Conservation (phyloP, 2,888 invertebrate species). For the Phaonia tiefii region DNA sequence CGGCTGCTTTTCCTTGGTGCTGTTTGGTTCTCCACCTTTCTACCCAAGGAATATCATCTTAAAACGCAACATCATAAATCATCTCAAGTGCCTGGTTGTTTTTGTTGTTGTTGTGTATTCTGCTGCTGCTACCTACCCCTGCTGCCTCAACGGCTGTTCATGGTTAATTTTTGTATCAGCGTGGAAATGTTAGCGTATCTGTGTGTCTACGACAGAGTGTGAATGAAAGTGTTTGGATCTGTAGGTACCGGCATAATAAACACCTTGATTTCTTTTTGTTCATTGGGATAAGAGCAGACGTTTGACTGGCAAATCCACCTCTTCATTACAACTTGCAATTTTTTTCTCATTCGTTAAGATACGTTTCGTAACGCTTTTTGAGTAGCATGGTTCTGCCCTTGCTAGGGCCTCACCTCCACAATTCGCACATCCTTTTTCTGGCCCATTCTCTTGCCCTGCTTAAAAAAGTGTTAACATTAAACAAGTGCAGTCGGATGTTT, state of each 20-base stretch:
- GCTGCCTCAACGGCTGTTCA: constrained; percentile 41
- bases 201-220: constrained; percentile 30
- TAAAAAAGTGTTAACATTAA: constrained; percentile 46
- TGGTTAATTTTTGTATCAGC: constrained; percentile 41
- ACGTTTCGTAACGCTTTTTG: constrained; percentile 16
- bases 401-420: constrained; percentile 1
- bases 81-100: constrained; percentile 73
- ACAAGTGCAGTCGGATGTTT: constrained; percentile 31
- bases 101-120: constrained; percentile 44
- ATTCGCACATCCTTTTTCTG: constrained; percentile 2
- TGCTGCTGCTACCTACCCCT: constrained; percentile 40
- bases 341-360: constrained; percentile 38
- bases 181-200: not conserved
- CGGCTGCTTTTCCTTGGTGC: not conserved
- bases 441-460: constrained; percentile 17
- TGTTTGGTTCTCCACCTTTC: not conserved
- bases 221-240: constrained; percentile 9
- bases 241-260: constrained; percentile 45
- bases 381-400: not conserved
- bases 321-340: constrained; percentile 60
- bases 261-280: constrained; percentile 48
- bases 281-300: not conserved
- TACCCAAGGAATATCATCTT: constrained; percentile 4
- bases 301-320: constrained; percentile 29
- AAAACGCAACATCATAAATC: constrained; percentile 75